Conservation (phyloP, 2,797 vertebrate genomes). For the Columba guinea region DNA sequence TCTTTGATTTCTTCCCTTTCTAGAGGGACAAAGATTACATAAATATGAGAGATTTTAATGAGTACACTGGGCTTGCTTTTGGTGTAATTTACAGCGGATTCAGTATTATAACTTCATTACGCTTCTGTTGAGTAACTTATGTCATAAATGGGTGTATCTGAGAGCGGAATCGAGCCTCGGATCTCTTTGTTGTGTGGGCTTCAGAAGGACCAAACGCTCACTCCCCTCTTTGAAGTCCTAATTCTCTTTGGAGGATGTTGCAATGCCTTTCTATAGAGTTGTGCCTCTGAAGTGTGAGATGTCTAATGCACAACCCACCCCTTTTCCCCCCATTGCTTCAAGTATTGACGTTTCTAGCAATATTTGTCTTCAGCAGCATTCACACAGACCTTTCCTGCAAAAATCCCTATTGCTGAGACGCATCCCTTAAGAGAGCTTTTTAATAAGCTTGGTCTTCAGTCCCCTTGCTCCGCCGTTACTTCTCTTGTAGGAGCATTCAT, state of each 20-base stretch:
- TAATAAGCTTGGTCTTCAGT: background rate
- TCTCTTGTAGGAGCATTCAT: background rate
- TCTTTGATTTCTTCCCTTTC: constrained; percentile 38
- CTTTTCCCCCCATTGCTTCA: background rate
- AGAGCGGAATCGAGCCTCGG: background rate
- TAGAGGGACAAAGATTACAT: background rate
- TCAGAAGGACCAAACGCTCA: background rate
- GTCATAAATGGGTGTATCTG: constrained; percentile 15
- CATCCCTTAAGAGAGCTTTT: background rate
- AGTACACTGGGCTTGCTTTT: background rate
- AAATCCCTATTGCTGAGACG: background rate
- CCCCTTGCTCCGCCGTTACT: background rate
- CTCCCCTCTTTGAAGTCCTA: constrained; percentile 51
- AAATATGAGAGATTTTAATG: background rate
- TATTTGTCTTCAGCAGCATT: background rate
- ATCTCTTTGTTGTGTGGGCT: constrained; percentile 59
- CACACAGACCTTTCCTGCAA: background rate
- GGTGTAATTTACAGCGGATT: background rate
- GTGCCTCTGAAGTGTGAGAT: background rate
- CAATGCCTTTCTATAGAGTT: constrained; percentile 16
- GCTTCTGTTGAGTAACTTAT: background rate
- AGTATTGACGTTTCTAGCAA: background rate
- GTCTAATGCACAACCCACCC: background rate
- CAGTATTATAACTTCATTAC: background rate
- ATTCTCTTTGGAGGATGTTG: constrained; percentile 39